Percentiles rank a stretch among this genome's conserved stretches.
phyloP scores from a whole-genome alignment of 2,888 invertebrate species.

The Drosophila basisetae region DNA sequence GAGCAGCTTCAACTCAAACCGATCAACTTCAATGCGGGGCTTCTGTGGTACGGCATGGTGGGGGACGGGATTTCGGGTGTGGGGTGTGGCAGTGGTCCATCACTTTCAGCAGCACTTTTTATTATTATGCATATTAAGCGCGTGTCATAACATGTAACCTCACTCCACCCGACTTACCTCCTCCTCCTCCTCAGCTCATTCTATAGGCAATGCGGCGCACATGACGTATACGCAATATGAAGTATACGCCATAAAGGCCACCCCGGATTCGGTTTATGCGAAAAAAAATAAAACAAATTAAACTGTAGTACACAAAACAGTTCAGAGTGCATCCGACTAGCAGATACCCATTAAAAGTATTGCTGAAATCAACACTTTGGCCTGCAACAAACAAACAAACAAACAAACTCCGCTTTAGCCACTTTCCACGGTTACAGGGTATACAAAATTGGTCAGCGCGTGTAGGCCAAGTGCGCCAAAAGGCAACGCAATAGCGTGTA shows the following conservation, averaged over 20 bases:
- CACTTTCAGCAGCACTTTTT: slow-evolving; percentile 69
- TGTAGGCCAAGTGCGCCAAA: slow-evolving; percentile 32
- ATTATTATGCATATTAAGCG: slow-evolving; percentile 77
- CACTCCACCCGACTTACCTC: not conserved
- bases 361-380: not conserved
- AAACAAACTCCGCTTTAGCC: not conserved
- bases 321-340: not conserved
- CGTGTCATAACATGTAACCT: slow-evolving; percentile 65
- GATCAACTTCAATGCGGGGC: slow-evolving; percentile 28
- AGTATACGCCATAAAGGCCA: slow-evolving; percentile 52
- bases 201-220: slow-evolving; percentile 30
- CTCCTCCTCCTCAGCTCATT: not conserved
- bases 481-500: slow-evolving; percentile 60
- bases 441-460: slow-evolving; percentile 24
- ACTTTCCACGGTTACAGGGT: not conserved
- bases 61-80: not conserved
- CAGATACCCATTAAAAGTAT: not conserved
- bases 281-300: slow-evolving; percentile 50
- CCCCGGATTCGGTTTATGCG: slow-evolving; percentile 24
- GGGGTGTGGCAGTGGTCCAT: slow-evolving; percentile 21
- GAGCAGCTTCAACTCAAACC: slow-evolving; percentile 47
- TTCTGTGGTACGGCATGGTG: not conserved
- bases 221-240: slow-evolving; percentile 75
- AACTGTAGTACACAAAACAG: slow-evolving; percentile 50
- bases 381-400: not conserved